Evolutionary conservation across 2,113 vertebrate genomes (phyloP).

Genomic region (Platichthys flesus): DNA sequence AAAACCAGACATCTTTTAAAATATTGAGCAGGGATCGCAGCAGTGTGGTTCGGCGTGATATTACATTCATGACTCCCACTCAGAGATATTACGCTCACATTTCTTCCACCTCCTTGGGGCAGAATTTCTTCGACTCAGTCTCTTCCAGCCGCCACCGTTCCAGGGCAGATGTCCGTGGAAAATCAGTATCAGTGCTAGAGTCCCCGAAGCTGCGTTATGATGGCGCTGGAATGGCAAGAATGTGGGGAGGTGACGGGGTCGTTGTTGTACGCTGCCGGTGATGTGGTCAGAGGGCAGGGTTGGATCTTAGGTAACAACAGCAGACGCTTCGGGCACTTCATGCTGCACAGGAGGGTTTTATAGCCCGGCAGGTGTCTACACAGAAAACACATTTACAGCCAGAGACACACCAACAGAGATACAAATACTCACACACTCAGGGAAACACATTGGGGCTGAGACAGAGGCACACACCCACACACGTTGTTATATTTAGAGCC

Average conservation of each 20-base stretch:
- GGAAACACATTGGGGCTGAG: constrained; percentile 39
- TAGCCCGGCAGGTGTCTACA: constrained; percentile 50
- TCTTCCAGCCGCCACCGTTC: constrained; percentile 37
- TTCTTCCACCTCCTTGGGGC: constrained; percentile 75
- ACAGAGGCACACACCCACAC: constrained; percentile 56
- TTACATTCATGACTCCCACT: constrained; percentile 70
- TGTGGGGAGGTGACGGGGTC: constrained; percentile 17
- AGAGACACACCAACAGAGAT: constrained; percentile 28
- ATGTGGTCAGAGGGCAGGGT: constrained; percentile 60
- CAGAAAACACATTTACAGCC: constrained; percentile 24
- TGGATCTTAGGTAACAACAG: constrained; percentile 61
- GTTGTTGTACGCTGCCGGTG: constrained; percentile 15
- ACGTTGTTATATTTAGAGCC: constrained; percentile 65
- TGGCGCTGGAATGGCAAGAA: constrained; percentile 40
- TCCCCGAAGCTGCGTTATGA: constrained; percentile 62
- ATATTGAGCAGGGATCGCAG: constrained; percentile 71
- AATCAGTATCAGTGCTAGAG: constrained; percentile 47
- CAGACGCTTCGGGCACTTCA: constrained; percentile 50
- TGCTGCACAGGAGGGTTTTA: constrained; percentile 53
- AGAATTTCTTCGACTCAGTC: constrained; percentile 50
- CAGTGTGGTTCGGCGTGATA: constrained; percentile 57
- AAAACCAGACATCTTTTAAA: constrained; percentile 64
- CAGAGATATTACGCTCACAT: constrained; percentile 76
- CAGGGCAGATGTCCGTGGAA: constrained; percentile 65
- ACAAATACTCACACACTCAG: constrained; percentile 21